Evolutionary conservation across 2,797 vertebrate genomes (phyloP), one percentile per base, ranked within the genome.

Genomic region (Rhabdomys pumilio): DNA sequence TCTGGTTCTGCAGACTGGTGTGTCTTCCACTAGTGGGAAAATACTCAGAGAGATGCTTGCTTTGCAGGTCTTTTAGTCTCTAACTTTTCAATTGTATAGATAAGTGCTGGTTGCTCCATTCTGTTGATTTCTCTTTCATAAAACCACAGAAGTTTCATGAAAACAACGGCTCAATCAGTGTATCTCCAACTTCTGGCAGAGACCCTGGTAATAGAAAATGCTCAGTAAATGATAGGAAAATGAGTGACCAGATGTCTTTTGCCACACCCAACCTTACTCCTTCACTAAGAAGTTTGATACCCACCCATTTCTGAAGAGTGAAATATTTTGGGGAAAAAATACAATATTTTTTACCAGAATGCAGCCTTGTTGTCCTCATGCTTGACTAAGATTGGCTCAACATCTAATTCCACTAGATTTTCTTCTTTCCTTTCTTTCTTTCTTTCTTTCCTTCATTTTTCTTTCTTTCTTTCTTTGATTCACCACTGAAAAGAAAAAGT

Each of bases 221-320:
- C 65, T 96, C 89, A 82, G 77, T 81, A 95, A 96, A 93, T 55
- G 84, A 84, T 88, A 86, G n/a, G 90, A 26, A 86, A 92, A 89
- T 89, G 83, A 93, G 53, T 93, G 73, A 88, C 31, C n/a, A 6
- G 69, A 76, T 85, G 72, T 50, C 86, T 83, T 93, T 92, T 83
- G 9, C 67, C 73, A 13, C 67, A 9, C 15, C 92, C 38, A 72
- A 7, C 55, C 5, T 55, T 47, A 50, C 2, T 80, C 57, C 38
- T 90, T 91, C 53, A 73, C 81, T 80, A 89, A 34, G 38, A 34
- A 15, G 50, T 93, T 89, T 94, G 31, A 61, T 57, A 90, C 59
- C 50, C 72, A 47, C 20, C 20, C 55, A 41, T 38, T 34, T 92
- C n/a, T 89, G n/a, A 92, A 92, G 82, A 94, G 81, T 61, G 44